These are phyloP conservation scores for Actinemys pallida DNA, from an alignment of 2,113 vertebrate genomes.

Conservation along the genomic window DNA sequence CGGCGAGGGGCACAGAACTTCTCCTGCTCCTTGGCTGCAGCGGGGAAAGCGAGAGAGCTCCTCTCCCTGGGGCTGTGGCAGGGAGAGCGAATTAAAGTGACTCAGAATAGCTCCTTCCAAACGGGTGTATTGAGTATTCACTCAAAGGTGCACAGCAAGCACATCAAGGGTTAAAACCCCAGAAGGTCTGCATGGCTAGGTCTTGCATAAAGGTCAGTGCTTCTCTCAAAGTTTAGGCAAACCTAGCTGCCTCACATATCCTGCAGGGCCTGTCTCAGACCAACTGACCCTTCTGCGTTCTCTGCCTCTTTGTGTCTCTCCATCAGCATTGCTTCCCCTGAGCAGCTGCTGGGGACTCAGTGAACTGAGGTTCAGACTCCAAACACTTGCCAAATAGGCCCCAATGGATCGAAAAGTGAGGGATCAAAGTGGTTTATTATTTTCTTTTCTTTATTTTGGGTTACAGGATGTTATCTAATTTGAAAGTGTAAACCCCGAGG, in stretches of 20 bases:
- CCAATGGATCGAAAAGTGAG: background rate
- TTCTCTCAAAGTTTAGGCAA: background rate
- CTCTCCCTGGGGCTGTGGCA: too few relatives aligned
- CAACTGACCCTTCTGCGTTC: background rate
- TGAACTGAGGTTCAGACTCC: background rate
- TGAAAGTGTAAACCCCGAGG: background rate
- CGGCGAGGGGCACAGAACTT: too few relatives aligned
- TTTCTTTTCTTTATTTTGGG: background rate
- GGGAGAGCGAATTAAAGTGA: background rate
- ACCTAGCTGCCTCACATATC: background rate
- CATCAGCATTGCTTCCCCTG: background rate
- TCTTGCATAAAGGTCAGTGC: background rate
- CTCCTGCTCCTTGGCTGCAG: background rate
- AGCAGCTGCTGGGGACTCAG: background rate
- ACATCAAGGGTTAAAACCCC: background rate
- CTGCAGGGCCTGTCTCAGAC: background rate
- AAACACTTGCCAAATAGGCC: background rate
- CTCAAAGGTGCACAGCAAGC: background rate
- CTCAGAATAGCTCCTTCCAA: background rate
- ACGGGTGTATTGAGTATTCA: background rate
- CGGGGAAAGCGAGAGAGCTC: too few relatives aligned
- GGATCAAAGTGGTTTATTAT: background rate
- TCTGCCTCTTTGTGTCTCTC: accelerated
- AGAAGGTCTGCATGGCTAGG: background rate
- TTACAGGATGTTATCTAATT: background rate